These are phyloP conservation scores for Poicephalus gulielmi DNA, from an alignment of 2,113 vertebrate species.

Conservation along the genomic window DNA sequence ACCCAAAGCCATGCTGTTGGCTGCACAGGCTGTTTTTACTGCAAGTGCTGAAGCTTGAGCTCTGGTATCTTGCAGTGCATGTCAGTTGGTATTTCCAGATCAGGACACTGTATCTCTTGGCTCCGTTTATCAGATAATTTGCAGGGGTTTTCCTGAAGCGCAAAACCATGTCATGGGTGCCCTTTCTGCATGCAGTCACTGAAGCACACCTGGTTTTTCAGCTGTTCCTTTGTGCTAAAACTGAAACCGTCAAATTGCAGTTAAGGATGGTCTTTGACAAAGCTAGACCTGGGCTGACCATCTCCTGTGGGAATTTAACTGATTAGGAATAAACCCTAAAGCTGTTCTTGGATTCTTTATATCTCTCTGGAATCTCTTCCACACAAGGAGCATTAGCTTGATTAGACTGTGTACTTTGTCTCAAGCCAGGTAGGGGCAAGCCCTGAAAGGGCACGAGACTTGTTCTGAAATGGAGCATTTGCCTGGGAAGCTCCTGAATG, in stretches of 20 bases:
- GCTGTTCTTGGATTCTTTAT: neutral
- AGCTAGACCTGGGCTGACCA: neutral
- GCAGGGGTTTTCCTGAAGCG: neutral
- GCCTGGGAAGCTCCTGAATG: neutral
- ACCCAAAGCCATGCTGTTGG: neutral
- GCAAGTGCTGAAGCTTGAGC: fast-evolving
- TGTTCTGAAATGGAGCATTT: neutral
- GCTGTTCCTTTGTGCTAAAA: neutral
- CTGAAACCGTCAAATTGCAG: neutral
- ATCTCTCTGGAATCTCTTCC: neutral
- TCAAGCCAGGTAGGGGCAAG: neutral
- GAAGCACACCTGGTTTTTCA: neutral
- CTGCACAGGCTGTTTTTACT: fast-evolving
- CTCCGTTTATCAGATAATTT: neutral
- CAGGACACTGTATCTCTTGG: neutral
- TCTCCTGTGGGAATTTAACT: neutral
- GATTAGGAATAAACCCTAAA: neutral
- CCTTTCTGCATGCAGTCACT: neutral
- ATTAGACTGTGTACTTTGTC: neutral
- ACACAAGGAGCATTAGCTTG: neutral
- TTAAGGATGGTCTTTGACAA: neutral
- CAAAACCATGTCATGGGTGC: too few relatives aligned
- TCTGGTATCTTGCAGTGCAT: neutral
- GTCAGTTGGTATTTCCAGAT: neutral
- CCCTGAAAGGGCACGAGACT: fast-evolving